These are phyloP conservation scores for Synanceia verrucosa DNA, from an alignment of 2,797 vertebrate species.

Conservation along the genomic window DNA sequence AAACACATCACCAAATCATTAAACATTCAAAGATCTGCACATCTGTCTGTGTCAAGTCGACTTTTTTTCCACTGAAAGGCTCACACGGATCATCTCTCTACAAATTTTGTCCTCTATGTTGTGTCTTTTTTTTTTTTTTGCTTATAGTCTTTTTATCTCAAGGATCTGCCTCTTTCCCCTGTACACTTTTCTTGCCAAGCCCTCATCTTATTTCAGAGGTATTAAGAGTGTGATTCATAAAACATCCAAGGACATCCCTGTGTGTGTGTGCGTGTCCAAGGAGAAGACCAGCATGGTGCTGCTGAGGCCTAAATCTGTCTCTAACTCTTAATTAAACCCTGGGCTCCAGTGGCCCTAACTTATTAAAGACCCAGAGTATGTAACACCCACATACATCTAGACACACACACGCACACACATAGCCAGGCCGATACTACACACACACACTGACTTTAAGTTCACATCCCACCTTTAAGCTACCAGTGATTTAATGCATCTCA, in stretches of 20 bases:
- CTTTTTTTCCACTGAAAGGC: not conserved
- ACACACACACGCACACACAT: conserved; percentile 10
- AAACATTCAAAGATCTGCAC: too few species aligned
- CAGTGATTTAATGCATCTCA: conserved; percentile 70
- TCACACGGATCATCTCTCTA: not conserved
- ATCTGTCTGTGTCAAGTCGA: not conserved
- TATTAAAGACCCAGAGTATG: conserved; percentile 72
- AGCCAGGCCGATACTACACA: conserved; percentile 5
- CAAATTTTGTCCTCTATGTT: not conserved
- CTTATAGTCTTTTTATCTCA: conserved; percentile 8
- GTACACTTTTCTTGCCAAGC: conserved; percentile 12
- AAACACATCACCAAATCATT: too few species aligned
- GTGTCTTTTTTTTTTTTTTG: not conserved
- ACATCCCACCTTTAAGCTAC: conserved; percentile 62
- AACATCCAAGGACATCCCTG: conserved; percentile 68
- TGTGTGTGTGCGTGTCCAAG: conserved; percentile 20
- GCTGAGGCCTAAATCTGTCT: conserved; percentile 73
- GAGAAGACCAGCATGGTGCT: conserved; percentile 45
- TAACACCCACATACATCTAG: conserved; percentile 24
- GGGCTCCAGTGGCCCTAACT: conserved; percentile 73
- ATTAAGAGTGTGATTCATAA: conserved; percentile 61
- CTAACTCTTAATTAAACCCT: conserved; percentile 79
- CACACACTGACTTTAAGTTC: conserved; percentile 52
- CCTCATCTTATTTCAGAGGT: conserved; percentile 37
- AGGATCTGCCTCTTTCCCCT: conserved; percentile 6